A percentile compares a stretch with the other conserved stretches of the same genome.
phyloP scores from a whole-genome alignment of 1,140 invertebrate genomes.

The Zaprionus camerounensis region DNA sequence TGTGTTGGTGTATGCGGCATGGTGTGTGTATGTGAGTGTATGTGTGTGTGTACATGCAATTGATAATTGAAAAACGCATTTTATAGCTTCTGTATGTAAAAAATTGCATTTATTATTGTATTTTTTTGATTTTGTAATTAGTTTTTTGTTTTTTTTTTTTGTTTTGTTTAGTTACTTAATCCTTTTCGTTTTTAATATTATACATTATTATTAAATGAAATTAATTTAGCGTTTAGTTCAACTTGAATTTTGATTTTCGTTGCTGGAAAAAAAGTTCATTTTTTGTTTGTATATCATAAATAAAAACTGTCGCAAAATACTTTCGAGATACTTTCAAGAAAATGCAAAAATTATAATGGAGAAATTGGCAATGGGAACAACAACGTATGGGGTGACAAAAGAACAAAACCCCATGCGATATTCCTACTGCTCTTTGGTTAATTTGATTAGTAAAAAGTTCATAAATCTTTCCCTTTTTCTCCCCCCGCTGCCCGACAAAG shows the following conservation, averaged over 20 bases:
- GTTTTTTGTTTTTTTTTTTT: slow-evolving; percentile 24
- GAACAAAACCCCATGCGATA: neutral
- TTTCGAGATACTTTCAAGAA: slow-evolving; percentile 25
- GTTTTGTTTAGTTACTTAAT: slow-evolving; percentile 40
- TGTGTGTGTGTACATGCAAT: slow-evolving; percentile 43
- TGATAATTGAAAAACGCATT: slow-evolving; percentile 76
- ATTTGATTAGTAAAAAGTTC: slow-evolving; percentile 68
- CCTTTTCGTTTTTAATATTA: slow-evolving; percentile 11
- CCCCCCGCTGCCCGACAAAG: no score
- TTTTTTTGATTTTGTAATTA: slow-evolving; percentile 47
- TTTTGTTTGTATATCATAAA: slow-evolving; percentile 7
- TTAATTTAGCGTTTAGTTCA: slow-evolving; percentile 28
- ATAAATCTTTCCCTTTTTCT: neutral
- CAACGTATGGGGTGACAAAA: no score
- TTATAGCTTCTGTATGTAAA: slow-evolving; percentile 68
- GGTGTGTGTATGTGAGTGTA: neutral
- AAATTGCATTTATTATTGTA: slow-evolving; percentile 71
- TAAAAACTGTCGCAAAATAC: slow-evolving; percentile 30
- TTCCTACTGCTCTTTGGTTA: slow-evolving; percentile 68
- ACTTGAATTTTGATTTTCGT: slow-evolving; percentile 52
- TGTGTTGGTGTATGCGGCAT: neutral
- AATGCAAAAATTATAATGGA: slow-evolving; percentile 52
- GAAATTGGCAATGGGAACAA: neutral
- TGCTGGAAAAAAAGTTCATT: slow-evolving; percentile 45
- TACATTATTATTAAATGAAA: slow-evolving; percentile 44